phyloP scores from a whole-genome alignment of 2,888 invertebrate genomes.

The Loripinus fragilis region DNA sequence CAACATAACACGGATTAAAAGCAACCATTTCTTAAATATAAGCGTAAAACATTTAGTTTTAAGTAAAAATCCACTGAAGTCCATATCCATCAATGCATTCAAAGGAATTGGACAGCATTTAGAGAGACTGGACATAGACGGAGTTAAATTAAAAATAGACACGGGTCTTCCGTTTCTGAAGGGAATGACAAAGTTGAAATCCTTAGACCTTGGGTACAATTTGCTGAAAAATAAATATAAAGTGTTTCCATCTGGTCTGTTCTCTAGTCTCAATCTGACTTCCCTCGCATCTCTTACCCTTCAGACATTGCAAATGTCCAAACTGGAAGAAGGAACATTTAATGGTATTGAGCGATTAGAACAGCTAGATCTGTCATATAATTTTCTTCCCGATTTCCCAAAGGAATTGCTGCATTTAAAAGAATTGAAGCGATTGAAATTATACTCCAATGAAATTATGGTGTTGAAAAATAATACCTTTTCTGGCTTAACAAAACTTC shows the following conservation, averaged over 20 bases:
- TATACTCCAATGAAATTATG: slow-evolving; percentile 55
- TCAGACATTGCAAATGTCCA: slow-evolving; percentile 53
- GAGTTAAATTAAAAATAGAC: slow-evolving; percentile 49
- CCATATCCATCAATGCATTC: slow-evolving; percentile 43
- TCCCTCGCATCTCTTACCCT: slow-evolving; percentile 43
- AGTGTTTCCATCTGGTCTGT: slow-evolving; percentile 48
- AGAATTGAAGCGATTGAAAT: slow-evolving; percentile 51
- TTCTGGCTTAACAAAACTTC: slow-evolving; percentile 45
- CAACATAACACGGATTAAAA: slow-evolving; percentile 52
- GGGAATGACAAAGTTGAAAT: slow-evolving; percentile 45
- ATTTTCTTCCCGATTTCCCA: slow-evolving; percentile 53
- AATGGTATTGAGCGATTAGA: slow-evolving; percentile 53
- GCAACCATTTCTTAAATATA: slow-evolving; percentile 48
- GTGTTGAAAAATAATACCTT: slow-evolving; percentile 50
- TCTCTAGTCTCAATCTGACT: slow-evolving; percentile 40
- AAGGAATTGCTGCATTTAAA: slow-evolving; percentile 43
- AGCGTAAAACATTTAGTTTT: slow-evolving; percentile 60
- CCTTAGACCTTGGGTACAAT: slow-evolving; percentile 53
- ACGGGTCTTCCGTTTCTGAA: slow-evolving; percentile 46
- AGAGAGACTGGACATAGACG: slow-evolving; percentile 46
- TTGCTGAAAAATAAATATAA: slow-evolving; percentile 45
- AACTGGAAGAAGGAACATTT: slow-evolving; percentile 48
- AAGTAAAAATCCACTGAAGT: slow-evolving; percentile 57
- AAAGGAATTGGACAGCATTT: slow-evolving; percentile 28
- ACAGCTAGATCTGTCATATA: slow-evolving; percentile 56